Evolutionary conservation across 2,888 invertebrate genomes (phyloP), one percentile per base, ranked within the genome.

Genomic region (Drosophila affinis): DNA sequence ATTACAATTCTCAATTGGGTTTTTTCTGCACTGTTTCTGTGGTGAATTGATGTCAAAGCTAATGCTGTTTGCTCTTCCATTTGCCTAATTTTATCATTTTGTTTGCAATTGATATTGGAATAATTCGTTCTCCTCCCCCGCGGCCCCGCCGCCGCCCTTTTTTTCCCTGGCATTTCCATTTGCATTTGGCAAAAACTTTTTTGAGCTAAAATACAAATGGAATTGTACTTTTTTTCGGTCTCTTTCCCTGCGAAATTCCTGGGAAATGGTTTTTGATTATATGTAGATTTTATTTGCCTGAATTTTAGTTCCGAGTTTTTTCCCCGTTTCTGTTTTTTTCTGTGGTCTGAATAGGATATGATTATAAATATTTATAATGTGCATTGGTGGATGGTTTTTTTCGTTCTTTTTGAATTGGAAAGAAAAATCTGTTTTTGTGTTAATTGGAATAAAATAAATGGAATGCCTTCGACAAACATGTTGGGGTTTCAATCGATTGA

Each of bases 41-140:
- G 47, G 32, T 21, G 45, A 55, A 60, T 73, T 59, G 61, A 62
- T 71, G 67, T 62, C 62, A 59, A 62, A 46, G 65, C 47, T 73
- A 71, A 67, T 71, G 72, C 48, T 53, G 53, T 65, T 85, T 61
- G 57, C 53, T 62, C 72, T 72, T 78, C 64, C 52, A 55, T 73
- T 73, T 62, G 67, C 51, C 51, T 29, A 48, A 64, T 51, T 60
- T 69, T 44, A 12, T 59, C 53, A 64, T 51, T 60, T 69, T 44
- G 14, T 59, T 56, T 21, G 47, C 32, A 48, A 71, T 70, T 62
- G 55, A 69, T 78, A 69, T 46, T 62, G 48, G 53, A 54, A 62
- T 47, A n/a, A 21, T 53, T 61, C 72, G 63, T 65, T 14, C 14
- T 39, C 39, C 14, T 3, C 6, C 12, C 7, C 21, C 21, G 5